Evolutionary conservation across 2,113 vertebrate genomes (phyloP).

Genomic region (Orycteropus afer): DNA sequence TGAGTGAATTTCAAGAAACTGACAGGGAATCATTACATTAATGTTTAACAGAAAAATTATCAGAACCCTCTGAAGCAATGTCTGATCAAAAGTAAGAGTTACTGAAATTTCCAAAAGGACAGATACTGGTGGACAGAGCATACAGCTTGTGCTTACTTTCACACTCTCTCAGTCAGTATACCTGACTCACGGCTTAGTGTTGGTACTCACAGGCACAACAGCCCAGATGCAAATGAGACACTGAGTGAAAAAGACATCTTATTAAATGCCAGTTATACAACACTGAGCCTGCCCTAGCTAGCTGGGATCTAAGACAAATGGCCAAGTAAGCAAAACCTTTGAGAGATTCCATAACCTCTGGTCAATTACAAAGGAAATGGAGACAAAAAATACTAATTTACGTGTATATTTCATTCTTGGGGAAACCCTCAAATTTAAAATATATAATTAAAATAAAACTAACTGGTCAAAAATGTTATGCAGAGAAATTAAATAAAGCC

Average conservation of each 20-base stretch:
- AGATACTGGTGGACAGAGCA: neutral
- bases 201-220: slow-evolving; percentile 42
- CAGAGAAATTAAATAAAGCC: neutral
- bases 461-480: neutral
- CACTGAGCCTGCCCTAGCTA: neutral
- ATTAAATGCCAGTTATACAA: slow-evolving; percentile 25
- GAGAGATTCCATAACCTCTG: neutral
- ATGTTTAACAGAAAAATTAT: slow-evolving; percentile 27
- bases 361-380: neutral
- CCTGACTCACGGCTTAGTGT: slow-evolving; percentile 14
- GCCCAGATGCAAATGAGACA: slow-evolving; percentile 3
- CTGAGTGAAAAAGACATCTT: slow-evolving; percentile 3
- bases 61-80: neutral
- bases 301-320: neutral
- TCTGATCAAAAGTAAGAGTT: neutral
- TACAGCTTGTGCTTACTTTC: neutral
- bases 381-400: slow-evolving; percentile 1
- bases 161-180: neutral
- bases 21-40: neutral
- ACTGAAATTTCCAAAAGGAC: neutral
- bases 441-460: slow-evolving; percentile 24
- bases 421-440: slow-evolving; percentile 10
- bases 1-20: neutral
- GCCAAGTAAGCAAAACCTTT: neutral
- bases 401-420: neutral